Conservation (phyloP, 2,113 vertebrate species). For the Herpetotheres cachinnans region DNA sequence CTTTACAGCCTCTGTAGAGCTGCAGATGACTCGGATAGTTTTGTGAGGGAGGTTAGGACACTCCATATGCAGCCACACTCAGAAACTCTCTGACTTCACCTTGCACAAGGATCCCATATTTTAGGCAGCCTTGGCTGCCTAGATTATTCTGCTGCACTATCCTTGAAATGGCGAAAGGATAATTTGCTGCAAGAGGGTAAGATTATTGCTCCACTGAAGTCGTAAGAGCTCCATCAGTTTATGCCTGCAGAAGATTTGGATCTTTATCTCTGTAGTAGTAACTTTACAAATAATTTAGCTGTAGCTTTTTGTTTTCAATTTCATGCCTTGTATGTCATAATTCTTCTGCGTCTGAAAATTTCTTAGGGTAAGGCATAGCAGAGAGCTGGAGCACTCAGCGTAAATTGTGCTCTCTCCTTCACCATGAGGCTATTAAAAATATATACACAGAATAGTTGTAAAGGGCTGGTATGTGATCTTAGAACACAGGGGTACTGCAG, state of each 20-base stretch:
- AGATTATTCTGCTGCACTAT: not conserved
- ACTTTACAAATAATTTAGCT: conserved; percentile 2
- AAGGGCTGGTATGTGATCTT: not conserved
- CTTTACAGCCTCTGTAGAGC: not conserved
- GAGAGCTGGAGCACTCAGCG: not conserved
- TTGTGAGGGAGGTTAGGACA: not conserved
- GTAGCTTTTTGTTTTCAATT: not conserved
- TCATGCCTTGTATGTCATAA: not conserved
- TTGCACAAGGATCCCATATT: not conserved
- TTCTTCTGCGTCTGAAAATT: not conserved
- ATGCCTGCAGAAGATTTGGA: not conserved
- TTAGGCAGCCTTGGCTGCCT: not conserved
- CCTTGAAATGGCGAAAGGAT: not conserved
- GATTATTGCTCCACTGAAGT: not conserved
- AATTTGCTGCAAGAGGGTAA: not conserved
- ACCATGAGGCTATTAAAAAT: not conserved
- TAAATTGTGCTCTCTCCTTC: not conserved
- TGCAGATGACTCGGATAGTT: not conserved
- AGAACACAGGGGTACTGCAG: not conserved
- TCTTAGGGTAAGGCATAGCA: not conserved
- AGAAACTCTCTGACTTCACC: not conserved
- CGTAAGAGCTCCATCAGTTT: not conserved
- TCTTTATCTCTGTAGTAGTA: not conserved
- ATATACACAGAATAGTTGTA: not conserved
- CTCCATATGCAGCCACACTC: not conserved